phyloP scores from a whole-genome alignment of 2,888 invertebrate genomes.

The Agriotes lineatus region DNA sequence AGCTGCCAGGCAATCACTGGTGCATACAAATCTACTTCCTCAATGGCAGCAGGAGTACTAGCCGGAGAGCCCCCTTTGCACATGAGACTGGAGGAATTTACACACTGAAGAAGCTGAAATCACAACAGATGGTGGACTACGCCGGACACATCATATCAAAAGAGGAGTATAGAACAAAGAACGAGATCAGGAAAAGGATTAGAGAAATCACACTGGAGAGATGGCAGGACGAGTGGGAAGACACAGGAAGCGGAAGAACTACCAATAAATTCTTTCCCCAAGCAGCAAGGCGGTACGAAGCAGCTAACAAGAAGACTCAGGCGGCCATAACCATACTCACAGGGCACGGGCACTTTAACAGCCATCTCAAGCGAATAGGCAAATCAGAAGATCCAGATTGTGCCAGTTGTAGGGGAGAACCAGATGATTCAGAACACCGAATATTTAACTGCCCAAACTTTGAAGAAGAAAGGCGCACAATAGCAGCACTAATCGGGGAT shows the following conservation, averaged over 20 bases:
- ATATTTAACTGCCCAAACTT: too few species aligned
- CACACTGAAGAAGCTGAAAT: not conserved
- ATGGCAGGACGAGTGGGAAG: not conserved
- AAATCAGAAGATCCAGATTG: too few species aligned
- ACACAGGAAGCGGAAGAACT: not conserved
- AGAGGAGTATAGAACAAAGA: not conserved
- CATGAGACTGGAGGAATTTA: not conserved
- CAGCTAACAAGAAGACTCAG: too few species aligned
- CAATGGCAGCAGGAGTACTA: not conserved
- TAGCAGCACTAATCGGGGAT: too few species aligned
- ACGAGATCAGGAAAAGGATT: not conserved
- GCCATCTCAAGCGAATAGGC: too few species aligned
- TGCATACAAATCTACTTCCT: not conserved
- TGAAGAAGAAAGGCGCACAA: too few species aligned
- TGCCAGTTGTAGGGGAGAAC: too few species aligned
- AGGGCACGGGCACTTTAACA: too few species aligned
- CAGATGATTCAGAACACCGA: too few species aligned
- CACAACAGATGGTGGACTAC: too few species aligned
- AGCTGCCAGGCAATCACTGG: not conserved
- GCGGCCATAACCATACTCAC: too few species aligned
- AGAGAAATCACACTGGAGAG: not conserved
- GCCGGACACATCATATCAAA: too few species aligned
- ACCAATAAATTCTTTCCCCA: not conserved
- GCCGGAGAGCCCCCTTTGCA: not conserved
- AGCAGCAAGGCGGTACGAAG: not conserved